phyloP scores from a whole-genome alignment of 2,113 vertebrate genomes.

The Eulemur macaco region DNA sequence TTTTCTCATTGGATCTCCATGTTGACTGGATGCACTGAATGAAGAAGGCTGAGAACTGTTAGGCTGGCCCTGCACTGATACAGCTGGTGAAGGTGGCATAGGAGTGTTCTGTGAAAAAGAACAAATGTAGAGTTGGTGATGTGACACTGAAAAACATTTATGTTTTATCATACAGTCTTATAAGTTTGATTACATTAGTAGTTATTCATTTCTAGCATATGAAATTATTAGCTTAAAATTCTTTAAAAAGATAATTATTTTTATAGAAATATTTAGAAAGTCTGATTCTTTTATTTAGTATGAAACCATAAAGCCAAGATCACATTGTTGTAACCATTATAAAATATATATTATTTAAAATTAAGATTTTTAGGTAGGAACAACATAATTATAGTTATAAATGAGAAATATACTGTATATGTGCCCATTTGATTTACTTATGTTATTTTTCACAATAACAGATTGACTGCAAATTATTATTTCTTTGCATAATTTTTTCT shows the following conservation, averaged over 20 bases:
- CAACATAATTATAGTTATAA: constrained; percentile 46
- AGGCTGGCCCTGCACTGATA: constrained; percentile 86
- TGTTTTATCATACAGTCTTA: constrained; percentile 38
- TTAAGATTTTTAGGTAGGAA: background rate
- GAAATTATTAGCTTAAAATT: constrained; percentile 34
- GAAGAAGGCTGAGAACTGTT: constrained; percentile 87
- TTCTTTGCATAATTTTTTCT: background rate
- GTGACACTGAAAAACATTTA: constrained; percentile 3
- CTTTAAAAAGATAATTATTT: background rate
- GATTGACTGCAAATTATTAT: constrained; percentile 1
- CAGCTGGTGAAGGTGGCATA: constrained; percentile 88
- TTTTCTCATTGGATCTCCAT: constrained; percentile 91
- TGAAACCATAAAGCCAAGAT: constrained; percentile 31
- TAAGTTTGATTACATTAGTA: background rate
- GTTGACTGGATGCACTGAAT: constrained; percentile 86
- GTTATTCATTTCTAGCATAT: background rate
- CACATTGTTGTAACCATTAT: background rate
- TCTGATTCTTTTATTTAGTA: constrained; percentile 30
- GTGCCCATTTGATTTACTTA: constrained; percentile 7
- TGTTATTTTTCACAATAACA: background rate
- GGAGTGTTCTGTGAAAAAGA: constrained; percentile 85
- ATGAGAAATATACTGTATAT: constrained; percentile 11
- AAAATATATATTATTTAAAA: background rate
- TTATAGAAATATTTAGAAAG: constrained; percentile 36
- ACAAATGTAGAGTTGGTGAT: constrained; percentile 70